Conservation (phyloP, 1,140 invertebrate genomes). For the Andricus grossulariae region DNA sequence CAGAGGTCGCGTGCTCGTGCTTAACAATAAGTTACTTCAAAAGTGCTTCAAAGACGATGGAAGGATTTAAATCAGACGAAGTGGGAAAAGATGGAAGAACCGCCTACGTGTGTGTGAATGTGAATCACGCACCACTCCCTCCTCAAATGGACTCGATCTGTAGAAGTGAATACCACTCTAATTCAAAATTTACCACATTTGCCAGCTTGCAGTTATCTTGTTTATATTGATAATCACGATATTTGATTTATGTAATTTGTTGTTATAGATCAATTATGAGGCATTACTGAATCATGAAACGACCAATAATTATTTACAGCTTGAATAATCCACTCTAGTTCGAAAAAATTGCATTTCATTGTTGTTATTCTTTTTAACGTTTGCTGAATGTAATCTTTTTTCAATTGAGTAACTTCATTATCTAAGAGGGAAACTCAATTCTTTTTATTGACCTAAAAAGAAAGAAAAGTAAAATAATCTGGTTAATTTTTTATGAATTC, state of each 20-base stretch:
- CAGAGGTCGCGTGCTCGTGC: neutral
- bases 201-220: neutral
- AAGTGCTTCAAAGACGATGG: neutral
- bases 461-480: too few relatives aligned
- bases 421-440: too few relatives aligned
- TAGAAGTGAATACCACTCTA: neutral
- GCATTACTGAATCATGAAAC: neutral
- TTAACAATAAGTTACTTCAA: neutral
- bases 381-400: too few relatives aligned
- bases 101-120: slow-evolving; percentile 10
- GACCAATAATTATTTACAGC: neutral
- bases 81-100: slow-evolving; percentile 20
- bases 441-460: too few relatives aligned
- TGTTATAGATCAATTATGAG: slow-evolving; percentile 3
- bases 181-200: neutral
- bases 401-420: too few relatives aligned
- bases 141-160: neutral
- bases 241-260: slow-evolving; percentile 3
- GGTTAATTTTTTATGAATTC: too few relatives aligned
- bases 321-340: neutral
- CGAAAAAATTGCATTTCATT: neutral
- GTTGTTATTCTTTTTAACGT: too few relatives aligned
- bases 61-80: neutral
- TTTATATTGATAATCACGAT: neutral
- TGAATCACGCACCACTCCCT: slow-evolving; percentile 27